These are phyloP conservation scores for Lydus trimaculatus DNA, from an alignment of 2,888 invertebrate genomes.

Conservation along the genomic window DNA sequence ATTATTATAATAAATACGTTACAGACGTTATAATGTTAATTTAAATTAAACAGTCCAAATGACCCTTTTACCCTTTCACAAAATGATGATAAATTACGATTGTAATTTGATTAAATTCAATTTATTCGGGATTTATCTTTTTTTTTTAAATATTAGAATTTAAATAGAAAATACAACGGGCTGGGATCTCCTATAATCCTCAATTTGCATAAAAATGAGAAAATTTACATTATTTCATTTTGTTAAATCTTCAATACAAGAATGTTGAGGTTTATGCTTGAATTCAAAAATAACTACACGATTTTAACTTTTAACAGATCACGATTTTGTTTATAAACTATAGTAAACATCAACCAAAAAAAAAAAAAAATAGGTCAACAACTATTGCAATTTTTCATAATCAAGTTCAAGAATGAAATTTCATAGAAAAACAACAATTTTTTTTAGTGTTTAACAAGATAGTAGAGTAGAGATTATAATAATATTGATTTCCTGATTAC, in stretches of 20 bases:
- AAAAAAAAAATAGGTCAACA: background rate
- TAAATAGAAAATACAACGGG: no score
- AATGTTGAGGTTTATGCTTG: background rate
- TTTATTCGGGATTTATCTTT: background rate
- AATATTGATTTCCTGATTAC: background rate
- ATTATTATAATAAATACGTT: background rate
- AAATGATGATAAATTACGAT: background rate
- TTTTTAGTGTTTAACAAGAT: no score
- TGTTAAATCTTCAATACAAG: background rate
- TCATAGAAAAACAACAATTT: background rate
- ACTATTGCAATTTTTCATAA: background rate
- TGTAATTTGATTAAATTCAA: background rate
- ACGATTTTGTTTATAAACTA: background rate
- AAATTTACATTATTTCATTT: background rate
- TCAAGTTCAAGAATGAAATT: background rate
- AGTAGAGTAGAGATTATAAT: background rate
- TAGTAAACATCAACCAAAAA: background rate
- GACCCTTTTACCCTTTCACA: slow-evolving; percentile 2
- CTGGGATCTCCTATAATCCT: no score
- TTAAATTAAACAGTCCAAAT: background rate
- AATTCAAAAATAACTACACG: background rate
- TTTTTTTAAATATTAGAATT: no score
- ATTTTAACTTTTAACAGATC: background rate
- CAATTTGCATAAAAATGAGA: background rate
- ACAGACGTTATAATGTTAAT: slow-evolving; percentile 2